phyloP scores from a whole-genome alignment of 2,888 invertebrate genomes.

The Drosophila pseudotalamancana region DNA sequence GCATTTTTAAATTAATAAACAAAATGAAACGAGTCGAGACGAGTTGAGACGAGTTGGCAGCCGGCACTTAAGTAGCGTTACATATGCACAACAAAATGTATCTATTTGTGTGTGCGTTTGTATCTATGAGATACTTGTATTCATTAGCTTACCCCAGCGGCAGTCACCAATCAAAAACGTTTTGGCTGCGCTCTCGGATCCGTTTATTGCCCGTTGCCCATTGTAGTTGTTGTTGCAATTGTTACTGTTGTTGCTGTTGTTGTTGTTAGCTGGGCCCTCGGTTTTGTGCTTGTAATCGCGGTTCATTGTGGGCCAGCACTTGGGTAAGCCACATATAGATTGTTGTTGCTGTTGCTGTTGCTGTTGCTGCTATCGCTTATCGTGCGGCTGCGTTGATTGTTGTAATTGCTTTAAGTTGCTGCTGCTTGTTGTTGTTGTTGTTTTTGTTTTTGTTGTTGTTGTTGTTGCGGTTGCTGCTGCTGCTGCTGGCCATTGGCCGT shows the following conservation, averaged over 20 bases:
- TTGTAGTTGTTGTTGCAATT: constrained; percentile 25
- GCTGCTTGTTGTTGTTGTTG: constrained; percentile 9
- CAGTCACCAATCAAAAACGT: constrained; percentile 58
- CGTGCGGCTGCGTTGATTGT: constrained; percentile 59
- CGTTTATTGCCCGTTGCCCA: constrained; percentile 49
- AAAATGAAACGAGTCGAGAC: constrained; percentile 42
- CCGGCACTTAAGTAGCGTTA: constrained; percentile 39
- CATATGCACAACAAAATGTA: constrained; percentile 1
- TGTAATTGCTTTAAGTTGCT: constrained; percentile 61
- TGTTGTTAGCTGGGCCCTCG: constrained; percentile 38
- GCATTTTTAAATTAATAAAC: constrained; percentile 60
- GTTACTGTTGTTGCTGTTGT: constrained; percentile 13
- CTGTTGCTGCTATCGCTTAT: constrained; percentile 51
- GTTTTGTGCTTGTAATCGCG: constrained; percentile 59
- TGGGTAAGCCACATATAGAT: constrained; percentile 23
- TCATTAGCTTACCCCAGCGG: constrained; percentile 55
- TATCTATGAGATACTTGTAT: constrained; percentile 64
- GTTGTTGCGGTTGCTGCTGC: constrained; percentile 2
- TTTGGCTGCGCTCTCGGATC: constrained; percentile 40
- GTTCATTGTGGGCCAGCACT: constrained; percentile 62
- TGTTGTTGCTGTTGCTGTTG: constrained; percentile 26
- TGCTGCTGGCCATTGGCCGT: constrained; percentile 56
- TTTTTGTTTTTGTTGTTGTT: constrained; percentile 5
- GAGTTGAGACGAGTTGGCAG: constrained; percentile 28
- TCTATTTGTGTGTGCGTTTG: constrained; percentile 6